Base-by-base conservation (phyloP, 2,113 vertebrate species). In the Phyllostomus hastatus region DNA sequence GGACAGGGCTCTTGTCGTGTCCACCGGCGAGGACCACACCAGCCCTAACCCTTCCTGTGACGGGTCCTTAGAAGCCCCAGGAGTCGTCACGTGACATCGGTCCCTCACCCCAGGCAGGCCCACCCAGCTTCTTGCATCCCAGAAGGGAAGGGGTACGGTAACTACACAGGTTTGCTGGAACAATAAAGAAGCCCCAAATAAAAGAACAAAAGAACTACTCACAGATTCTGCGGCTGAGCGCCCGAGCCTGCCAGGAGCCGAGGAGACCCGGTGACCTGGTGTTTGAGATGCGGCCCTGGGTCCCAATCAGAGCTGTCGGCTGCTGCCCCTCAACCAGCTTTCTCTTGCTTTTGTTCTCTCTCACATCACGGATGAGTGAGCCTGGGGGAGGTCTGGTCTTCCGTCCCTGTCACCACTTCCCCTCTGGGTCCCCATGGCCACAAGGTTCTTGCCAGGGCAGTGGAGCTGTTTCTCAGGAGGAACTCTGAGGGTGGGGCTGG, bases 321-420 rank as follows among this genome's bases (percentile, higher is more conserved):
- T 3, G 48, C 57, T 28, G 69, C 16, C 54, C 48, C 12, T 15
- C 33, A 19, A n/a, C n/a, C 54, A 28, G 52, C 59, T 33, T 83
- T 90, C 82, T 94, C 70, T 93, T 20, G 41, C 64, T 33, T 89
- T 89, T 54, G 38, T 19, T 31, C 61, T 92, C 89, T 95, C 43
- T 92, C 78, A 82, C 67, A 94, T 94, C 78, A 88, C 81, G 94
- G 72, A 94, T 75, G 91, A 96, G 73, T 91, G 95, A 93, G 61
- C 7, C 16, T 28, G 85, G 48, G 48, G 67, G 67, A 85, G 61
- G n/a, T 57, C 95, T 93, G 95, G 83, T 41, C 86, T 98, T 97
- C 97, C 67, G 94, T 92, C 66, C 76, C n/a, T 38, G 91, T 96
- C 5, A 95, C 97, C 95, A 98, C 97, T 98, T 98, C 97, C 97